A percentile compares a stretch with the other conserved stretches of the same genome.
Conservation (phyloP, 2,888 invertebrate species). For the Napeogenes sylphis region DNA sequence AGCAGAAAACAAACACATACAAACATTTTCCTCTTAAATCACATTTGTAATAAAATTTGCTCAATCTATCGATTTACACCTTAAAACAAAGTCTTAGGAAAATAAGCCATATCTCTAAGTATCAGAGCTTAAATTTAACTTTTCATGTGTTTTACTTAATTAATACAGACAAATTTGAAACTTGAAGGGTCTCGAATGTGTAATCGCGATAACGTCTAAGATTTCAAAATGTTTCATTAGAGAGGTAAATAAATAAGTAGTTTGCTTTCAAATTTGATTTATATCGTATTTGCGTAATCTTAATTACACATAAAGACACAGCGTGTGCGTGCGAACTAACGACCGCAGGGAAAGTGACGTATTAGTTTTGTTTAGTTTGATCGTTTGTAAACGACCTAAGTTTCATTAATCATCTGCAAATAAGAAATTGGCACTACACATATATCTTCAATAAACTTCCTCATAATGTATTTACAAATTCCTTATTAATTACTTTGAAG, state of each 20-base stretch:
- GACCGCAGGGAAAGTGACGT: neutral
- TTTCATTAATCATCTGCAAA: neutral
- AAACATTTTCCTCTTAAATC: constrained; percentile 27
- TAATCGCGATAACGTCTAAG: constrained; percentile 15
- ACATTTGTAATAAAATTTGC: constrained; percentile 31
- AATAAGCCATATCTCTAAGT: neutral
- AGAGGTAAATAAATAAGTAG: constrained; percentile 22
- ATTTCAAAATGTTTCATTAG: constrained; percentile 17
- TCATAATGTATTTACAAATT: too few species aligned
- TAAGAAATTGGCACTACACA: neutral
- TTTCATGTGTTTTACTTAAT: constrained; percentile 9
- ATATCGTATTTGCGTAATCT: constrained; percentile 23
- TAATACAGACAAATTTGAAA: constrained; percentile 16
- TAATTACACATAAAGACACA: constrained; percentile 17
- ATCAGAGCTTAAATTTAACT: neutral
- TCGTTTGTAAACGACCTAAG: neutral
- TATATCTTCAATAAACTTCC: too few species aligned
- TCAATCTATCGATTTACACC: constrained; percentile 21
- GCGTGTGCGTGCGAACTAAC: constrained; percentile 1
- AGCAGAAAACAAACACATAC: constrained; percentile 28
- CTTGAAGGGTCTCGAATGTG: constrained; percentile 15
- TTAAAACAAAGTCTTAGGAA: neutral
- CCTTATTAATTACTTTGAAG: too few species aligned
- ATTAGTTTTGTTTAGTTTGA: neutral
- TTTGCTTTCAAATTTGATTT: constrained; percentile 23